Conservation (phyloP, 2,797 vertebrate genomes). For the Varecia variegata region DNA sequence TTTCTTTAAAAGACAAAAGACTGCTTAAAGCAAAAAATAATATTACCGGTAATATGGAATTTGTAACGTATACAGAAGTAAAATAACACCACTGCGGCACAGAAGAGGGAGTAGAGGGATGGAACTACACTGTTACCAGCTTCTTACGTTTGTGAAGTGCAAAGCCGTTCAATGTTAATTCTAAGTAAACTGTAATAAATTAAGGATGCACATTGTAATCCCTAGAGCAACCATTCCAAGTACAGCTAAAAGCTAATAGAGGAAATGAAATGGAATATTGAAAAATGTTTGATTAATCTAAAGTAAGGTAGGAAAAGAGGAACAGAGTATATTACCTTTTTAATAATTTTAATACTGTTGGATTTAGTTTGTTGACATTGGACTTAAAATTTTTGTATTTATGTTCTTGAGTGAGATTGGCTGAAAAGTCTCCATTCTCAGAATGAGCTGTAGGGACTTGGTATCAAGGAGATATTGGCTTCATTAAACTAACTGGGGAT, state of each 20-base stretch:
- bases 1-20: neutral
- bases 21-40: neutral
- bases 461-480: neutral
- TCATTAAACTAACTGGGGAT: neutral
- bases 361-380: neutral
- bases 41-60: neutral
- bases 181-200: neutral
- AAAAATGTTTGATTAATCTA: neutral
- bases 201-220: neutral
- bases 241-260: neutral
- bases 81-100: neutral
- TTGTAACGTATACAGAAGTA: neutral
- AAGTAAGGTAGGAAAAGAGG: neutral
- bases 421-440: neutral
- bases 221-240: neutral
- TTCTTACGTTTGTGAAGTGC: neutral
- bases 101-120: neutral
- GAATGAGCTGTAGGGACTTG: neutral
- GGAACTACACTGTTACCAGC: neutral
- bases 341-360: neutral
- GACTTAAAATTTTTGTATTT: neutral
- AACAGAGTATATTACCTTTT: neutral
- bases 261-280: neutral
- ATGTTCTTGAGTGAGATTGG: neutral
- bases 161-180: neutral